phyloP scores from a whole-genome alignment of 1,140 invertebrate genomes.

The Onthophagus taurus region DNA sequence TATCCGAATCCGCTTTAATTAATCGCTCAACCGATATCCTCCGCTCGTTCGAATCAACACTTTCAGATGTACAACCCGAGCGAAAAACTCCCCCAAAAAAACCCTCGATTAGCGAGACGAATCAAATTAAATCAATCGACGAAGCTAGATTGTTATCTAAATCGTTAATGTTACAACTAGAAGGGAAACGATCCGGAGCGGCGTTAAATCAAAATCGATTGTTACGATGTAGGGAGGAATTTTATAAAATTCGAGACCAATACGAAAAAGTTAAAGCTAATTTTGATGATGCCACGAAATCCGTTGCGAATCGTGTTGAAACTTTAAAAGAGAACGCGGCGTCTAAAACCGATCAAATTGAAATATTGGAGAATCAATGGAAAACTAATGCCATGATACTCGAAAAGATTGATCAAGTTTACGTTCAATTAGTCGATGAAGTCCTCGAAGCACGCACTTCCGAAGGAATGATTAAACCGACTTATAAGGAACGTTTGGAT shows the following conservation, averaged over 20 bases:
- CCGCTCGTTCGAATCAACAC: slow-evolving; percentile 1
- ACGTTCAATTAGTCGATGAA: no score
- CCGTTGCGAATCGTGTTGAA: background rate
- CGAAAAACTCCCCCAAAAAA: background rate
- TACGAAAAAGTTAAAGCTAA: background rate
- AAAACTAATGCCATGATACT: slow-evolving; percentile 14
- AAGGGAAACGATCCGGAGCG: no score
- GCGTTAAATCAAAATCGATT: background rate
- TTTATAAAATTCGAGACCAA: no score
- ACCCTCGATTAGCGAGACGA: background rate
- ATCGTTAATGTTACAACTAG: background rate
- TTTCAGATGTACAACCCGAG: background rate
- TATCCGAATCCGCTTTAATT: slow-evolving; percentile 3
- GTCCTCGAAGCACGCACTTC: no score
- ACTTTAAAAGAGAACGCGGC: background rate
- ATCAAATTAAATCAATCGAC: background rate
- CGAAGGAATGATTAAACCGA: no score
- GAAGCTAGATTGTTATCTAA: slow-evolving; percentile 4
- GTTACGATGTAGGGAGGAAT: no score
- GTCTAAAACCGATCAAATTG: background rate
- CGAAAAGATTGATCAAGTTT: slow-evolving; percentile 16
- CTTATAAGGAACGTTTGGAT: no score
- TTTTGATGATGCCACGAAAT: background rate
- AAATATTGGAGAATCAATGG: slow-evolving; percentile 4
- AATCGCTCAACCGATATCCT: slow-evolving; percentile 10